Evolutionary conservation across 2,888 invertebrate species (phyloP).

Genomic region (Agyllia agylla): DNA sequence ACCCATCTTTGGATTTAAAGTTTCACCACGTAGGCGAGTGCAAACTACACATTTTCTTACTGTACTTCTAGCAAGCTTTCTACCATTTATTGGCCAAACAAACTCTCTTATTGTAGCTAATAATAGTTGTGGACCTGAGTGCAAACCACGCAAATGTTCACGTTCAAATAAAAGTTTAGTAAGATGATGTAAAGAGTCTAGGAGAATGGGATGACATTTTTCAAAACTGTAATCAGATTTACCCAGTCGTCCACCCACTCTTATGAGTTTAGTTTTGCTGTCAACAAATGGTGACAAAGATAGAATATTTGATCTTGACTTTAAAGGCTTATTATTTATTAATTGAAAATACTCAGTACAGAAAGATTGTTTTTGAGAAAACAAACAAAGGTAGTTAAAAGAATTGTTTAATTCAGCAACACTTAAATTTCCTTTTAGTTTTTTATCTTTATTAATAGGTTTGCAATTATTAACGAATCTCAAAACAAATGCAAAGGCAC

Average conservation of each 20-base stretch:
- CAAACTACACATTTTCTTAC: not conserved
- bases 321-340: too few species aligned
- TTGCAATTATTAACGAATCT: not conserved
- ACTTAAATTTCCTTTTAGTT: not conserved
- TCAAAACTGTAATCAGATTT: not conserved
- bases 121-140: not conserved
- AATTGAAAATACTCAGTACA: not conserved
- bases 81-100: not conserved
- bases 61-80: not conserved
- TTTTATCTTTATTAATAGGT: not conserved
- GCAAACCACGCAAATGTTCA: not conserved
- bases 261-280: not conserved
- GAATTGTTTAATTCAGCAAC: not conserved
- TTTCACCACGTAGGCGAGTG: not conserved
- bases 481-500: not conserved
- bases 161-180: not conserved
- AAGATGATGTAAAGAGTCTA: not conserved
- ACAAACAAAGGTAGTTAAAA: not conserved
- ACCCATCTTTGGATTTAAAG: not conserved
- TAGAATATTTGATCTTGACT: not conserved
- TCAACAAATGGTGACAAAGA: not conserved
- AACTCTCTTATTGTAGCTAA: not conserved
- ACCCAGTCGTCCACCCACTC: not conserved
- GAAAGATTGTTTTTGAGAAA: not conserved
- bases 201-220: not conserved